phyloP scores from a whole-genome alignment of 2,113 vertebrate species.

The Trematocara variabile region DNA sequence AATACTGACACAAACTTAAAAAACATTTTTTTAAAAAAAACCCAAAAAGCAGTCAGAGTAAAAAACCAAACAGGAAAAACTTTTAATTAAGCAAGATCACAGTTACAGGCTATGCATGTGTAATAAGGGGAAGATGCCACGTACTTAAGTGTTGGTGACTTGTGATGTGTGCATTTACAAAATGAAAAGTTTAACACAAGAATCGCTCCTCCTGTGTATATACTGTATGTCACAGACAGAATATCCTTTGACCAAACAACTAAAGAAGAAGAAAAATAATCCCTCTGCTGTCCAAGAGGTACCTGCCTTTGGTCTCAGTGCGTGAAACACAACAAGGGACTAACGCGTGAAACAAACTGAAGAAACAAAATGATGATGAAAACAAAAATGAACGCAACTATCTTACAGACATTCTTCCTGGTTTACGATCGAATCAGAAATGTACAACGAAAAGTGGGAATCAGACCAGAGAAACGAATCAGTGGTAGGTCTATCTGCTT shows the following conservation, averaged over 20 bases:
- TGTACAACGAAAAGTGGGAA: slow-evolving; percentile 26
- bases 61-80: slow-evolving; percentile 61
- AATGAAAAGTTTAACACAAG: slow-evolving; percentile 10
- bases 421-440: slow-evolving; percentile 18
- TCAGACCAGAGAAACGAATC: slow-evolving; percentile 5
- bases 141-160: slow-evolving; percentile 9
- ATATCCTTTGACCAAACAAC: slow-evolving; percentile 26
- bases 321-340: slow-evolving; percentile 47
- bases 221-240: slow-evolving; percentile 32
- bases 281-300: slow-evolving; percentile 45
- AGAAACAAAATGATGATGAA: slow-evolving; percentile 19
- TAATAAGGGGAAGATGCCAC: slow-evolving; percentile 17
- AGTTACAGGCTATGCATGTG: slow-evolving; percentile 52
- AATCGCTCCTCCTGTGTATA: slow-evolving; percentile 10
- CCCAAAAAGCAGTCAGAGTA: not conserved
- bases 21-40: not conserved
- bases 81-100: slow-evolving; percentile 67
- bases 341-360: slow-evolving; percentile 11
- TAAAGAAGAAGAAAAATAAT: not conserved
- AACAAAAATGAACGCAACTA: slow-evolving; percentile 1
- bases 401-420: slow-evolving; percentile 9
- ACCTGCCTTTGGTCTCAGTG: slow-evolving; percentile 59
- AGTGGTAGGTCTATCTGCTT: not conserved
- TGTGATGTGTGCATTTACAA: slow-evolving; percentile 17
- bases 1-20: not conserved